phyloP scores from a whole-genome alignment of 2,113 vertebrate genomes.

The Damaliscus lunatus region DNA sequence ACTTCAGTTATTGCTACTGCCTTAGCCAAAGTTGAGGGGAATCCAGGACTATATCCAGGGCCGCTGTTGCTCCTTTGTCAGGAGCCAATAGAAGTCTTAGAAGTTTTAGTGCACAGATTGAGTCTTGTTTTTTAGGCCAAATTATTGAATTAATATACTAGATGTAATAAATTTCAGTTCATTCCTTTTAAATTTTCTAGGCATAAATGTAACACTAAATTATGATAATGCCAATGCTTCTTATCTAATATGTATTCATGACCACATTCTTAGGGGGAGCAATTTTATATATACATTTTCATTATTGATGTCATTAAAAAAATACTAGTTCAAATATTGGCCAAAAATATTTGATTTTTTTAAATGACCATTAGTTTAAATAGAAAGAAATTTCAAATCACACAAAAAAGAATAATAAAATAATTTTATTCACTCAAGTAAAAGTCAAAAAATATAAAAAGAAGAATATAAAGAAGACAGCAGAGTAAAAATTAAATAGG shows the following conservation, averaged over 20 bases:
- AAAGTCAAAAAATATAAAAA: not conserved
- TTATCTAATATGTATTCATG: not conserved
- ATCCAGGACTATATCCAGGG: accelerated
- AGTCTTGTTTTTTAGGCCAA: not conserved
- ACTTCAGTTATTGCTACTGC: not conserved
- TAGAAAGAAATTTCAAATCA: not conserved
- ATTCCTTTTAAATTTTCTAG: not conserved
- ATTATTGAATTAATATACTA: not conserved
- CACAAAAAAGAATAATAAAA: not conserved
- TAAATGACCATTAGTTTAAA: not conserved
- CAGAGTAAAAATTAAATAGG: not conserved
- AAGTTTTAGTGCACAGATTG: not conserved
- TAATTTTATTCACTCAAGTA: not conserved
- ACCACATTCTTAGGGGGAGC: not conserved
- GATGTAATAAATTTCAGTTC: not conserved
- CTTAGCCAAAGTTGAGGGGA: not conserved
- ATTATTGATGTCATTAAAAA: not conserved
- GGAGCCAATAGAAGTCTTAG: not conserved
- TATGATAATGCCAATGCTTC: not conserved
- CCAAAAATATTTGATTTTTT: not conserved
- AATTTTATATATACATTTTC: not conserved
- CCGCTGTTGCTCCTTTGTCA: too few species aligned
- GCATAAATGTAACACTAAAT: not conserved
- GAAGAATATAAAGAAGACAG: not conserved
- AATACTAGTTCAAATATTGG: not conserved